phyloP scores from a whole-genome alignment of 2,888 invertebrate genomes.

The Trachelus iudaicus region DNA sequence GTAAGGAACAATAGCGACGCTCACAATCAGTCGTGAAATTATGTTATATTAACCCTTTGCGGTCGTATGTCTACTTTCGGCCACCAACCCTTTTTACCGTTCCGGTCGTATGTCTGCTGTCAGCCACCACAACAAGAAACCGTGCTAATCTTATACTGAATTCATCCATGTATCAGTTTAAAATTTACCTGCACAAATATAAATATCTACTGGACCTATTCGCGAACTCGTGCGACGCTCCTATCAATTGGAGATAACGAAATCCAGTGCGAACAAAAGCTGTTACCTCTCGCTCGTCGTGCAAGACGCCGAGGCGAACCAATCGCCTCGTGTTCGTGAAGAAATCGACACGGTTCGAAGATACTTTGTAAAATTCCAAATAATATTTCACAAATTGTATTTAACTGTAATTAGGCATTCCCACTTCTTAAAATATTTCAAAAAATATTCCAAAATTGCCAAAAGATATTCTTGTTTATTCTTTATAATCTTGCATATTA shows the following conservation, averaged over 20 bases:
- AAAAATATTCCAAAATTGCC: too few relatives aligned
- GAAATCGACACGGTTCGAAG: background rate
- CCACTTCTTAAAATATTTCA: background rate
- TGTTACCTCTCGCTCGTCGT: background rate
- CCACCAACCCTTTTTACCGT: too few relatives aligned
- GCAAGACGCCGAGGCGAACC: background rate
- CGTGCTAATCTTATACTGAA: conserved; percentile 11
- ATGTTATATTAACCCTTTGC: conserved; percentile 7
- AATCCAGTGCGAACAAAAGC: background rate
- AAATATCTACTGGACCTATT: background rate
- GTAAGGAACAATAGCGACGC: background rate
- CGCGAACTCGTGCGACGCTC: background rate
- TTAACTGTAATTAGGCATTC: background rate
- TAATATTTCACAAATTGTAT: background rate
- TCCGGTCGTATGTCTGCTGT: background rate
- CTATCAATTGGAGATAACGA: background rate
- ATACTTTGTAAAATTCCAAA: background rate
- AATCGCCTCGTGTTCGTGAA: background rate
- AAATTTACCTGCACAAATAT: background rate
- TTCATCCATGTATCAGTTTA: conserved; percentile 13
- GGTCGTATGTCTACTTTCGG: background rate
- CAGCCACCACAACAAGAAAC: conserved; percentile 12
- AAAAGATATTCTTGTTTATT: too few relatives aligned
- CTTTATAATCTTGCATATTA: too few relatives aligned
- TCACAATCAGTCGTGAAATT: background rate